Conservation (phyloP, 2,888 invertebrate species). For the Lycocerus yunnanus region DNA sequence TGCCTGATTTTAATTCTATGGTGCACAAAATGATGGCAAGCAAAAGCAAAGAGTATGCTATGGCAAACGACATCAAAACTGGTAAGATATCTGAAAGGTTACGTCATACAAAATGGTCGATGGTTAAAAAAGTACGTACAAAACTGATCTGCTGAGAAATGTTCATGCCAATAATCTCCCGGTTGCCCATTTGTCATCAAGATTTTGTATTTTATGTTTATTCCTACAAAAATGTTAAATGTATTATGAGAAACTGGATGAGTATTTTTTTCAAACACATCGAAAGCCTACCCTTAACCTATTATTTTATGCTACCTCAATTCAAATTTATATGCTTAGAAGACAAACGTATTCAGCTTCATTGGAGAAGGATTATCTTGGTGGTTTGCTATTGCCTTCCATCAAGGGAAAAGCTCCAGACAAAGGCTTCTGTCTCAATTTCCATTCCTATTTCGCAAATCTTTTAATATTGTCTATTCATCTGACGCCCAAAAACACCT, state of each 20-base stretch:
- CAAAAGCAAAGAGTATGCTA: constrained; percentile 73
- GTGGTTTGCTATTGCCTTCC: too few species aligned
- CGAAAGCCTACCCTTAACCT: too few species aligned
- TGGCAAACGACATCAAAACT: constrained; percentile 74
- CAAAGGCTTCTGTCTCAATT: too few species aligned
- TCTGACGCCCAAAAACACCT: too few species aligned
- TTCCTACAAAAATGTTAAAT: constrained; percentile 60
- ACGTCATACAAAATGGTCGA: not conserved
- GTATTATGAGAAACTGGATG: not conserved
- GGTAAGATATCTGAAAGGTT: constrained; percentile 79
- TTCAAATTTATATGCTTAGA: too few species aligned
- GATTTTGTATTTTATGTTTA: constrained; percentile 79
- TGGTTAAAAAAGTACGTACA: constrained; percentile 65
- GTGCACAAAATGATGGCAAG: constrained; percentile 75
- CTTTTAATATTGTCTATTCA: too few species aligned
- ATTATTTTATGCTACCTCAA: too few species aligned
- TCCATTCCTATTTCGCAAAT: too few species aligned
- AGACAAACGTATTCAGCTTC: too few species aligned
- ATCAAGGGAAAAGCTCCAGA: too few species aligned
- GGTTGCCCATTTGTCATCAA: constrained; percentile 86
- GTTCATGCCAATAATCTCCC: constrained; percentile 82
- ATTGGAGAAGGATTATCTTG: too few species aligned
- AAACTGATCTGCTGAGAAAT: constrained; percentile 94
- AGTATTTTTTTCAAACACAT: too few species aligned
- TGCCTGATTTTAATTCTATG: constrained; percentile 79